Conservation (phyloP, 2,797 vertebrate species). For the Mallotus villosus region DNA sequence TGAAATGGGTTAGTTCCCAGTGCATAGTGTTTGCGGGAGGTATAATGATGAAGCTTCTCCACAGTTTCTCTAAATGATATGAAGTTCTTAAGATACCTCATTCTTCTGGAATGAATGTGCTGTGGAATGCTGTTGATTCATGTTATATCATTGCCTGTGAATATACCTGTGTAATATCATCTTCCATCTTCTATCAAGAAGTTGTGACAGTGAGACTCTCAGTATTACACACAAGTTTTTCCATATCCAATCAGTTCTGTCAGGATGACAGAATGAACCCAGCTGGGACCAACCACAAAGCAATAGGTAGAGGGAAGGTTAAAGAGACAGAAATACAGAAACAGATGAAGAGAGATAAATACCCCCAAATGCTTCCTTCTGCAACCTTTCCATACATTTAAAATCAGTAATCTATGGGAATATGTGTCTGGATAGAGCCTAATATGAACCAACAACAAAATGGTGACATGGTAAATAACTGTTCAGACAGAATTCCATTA, state of each 20-base stretch:
- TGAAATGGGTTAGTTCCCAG: neutral
- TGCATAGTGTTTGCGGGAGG: neutral
- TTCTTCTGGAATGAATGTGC: neutral
- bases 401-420: no score
- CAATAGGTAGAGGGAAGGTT: neutral
- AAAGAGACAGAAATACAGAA: neutral
- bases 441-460: no score
- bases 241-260: conserved; percentile 19
- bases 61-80: neutral
- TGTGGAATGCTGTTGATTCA: neutral
- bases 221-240: conserved; percentile 23
- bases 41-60: neutral
- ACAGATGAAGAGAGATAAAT: conserved; percentile 12
- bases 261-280: conserved; percentile 15
- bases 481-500: no score
- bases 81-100: neutral
- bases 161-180: neutral
- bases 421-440: no score
- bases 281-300: conserved; percentile 12
- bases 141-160: neutral
- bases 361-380: no score
- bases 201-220: conserved; percentile 24
- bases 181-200: conserved; percentile 1
- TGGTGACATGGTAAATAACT: no score
- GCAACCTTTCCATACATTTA: no score